Percentiles rank a stretch among this genome's conserved stretches.
phyloP scores from a whole-genome alignment of 2,113 vertebrate genomes.

The Triplophysa dalaica region DNA sequence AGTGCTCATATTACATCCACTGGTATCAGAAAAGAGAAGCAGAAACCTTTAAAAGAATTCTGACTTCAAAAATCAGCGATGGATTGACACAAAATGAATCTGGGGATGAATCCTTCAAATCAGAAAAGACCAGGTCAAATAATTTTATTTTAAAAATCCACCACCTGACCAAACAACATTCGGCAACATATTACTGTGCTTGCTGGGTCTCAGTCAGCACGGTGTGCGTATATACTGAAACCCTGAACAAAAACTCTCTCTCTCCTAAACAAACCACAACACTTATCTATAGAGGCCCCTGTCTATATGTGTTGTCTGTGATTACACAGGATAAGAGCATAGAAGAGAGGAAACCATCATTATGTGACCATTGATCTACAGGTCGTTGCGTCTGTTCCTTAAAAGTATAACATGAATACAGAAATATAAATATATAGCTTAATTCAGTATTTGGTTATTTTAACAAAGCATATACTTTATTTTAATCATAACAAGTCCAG shows the following conservation, averaged over 20 bases:
- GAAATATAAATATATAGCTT: no score
- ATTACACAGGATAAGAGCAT: no score
- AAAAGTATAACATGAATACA: no score
- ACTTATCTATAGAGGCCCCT: no score
- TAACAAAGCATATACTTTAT: no score
- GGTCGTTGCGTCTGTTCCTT: no score
- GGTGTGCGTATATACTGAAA: background rate
- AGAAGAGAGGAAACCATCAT: no score
- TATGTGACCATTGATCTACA: no score
- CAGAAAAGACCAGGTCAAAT: background rate
- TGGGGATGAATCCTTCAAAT: background rate
- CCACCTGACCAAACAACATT: background rate
- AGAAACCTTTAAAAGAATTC: conserved; percentile 31
- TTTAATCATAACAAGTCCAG: no score
- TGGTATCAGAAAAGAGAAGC: conserved; percentile 40
- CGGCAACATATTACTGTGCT: background rate
- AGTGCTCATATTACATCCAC: conserved; percentile 13
- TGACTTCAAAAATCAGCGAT: conserved; percentile 3
- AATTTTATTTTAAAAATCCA: background rate
- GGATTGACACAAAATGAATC: background rate
- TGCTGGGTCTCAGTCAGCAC: background rate
- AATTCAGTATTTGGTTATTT: no score
- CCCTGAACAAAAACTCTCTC: background rate
- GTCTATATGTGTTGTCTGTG: no score
- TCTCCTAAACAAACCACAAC: background rate